Percentiles rank a stretch among this genome's conserved stretches.
These are phyloP conservation scores for Drosophila arawakana DNA, from an alignment of 1,140 invertebrate genomes.

Conservation along the genomic window DNA sequence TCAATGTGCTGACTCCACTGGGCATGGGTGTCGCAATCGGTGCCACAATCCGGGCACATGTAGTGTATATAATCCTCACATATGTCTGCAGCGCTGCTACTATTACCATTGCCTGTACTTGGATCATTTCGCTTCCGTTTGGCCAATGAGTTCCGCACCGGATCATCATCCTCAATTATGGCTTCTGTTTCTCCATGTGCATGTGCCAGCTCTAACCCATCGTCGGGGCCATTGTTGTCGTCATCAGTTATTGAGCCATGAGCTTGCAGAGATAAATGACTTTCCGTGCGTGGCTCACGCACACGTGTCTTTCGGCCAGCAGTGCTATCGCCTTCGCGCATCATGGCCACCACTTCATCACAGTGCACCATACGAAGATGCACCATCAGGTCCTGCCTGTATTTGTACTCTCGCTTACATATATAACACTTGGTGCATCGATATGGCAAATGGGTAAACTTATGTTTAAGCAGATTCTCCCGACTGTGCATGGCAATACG, in stretches of 20 bases:
- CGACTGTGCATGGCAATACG: slow-evolving; percentile 80
- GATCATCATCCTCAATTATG: slow-evolving; percentile 31
- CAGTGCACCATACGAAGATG: slow-evolving; percentile 74
- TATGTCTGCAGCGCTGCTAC: slow-evolving; percentile 41
- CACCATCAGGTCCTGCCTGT: slow-evolving; percentile 82
- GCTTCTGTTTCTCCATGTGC: slow-evolving; percentile 56
- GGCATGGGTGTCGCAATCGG: slow-evolving; percentile 65
- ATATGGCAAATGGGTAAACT: slow-evolving; percentile 80
- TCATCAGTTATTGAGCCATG: slow-evolving; percentile 32
- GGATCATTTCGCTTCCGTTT: slow-evolving; percentile 16
- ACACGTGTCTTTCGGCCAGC: slow-evolving; percentile 68
- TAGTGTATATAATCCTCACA: slow-evolving; percentile 77
- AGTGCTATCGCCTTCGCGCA: slow-evolving; percentile 56
- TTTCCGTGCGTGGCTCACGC: slow-evolving; percentile 60
- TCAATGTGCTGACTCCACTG: slow-evolving; percentile 79
- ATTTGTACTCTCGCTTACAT: slow-evolving; percentile 78
- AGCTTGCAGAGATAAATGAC: slow-evolving; percentile 1
- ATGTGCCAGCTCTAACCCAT: slow-evolving; percentile 60
- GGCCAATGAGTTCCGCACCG: slow-evolving; percentile 18
- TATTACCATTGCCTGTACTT: slow-evolving; percentile 2
- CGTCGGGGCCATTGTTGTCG: neutral
- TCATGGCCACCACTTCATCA: slow-evolving; percentile 71
- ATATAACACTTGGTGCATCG: slow-evolving; percentile 76
- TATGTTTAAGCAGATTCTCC: slow-evolving; percentile 79
- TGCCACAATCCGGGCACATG: slow-evolving; percentile 73